Conservation (phyloP, 1,140 invertebrate genomes). For the Colletes latitarsis region DNA sequence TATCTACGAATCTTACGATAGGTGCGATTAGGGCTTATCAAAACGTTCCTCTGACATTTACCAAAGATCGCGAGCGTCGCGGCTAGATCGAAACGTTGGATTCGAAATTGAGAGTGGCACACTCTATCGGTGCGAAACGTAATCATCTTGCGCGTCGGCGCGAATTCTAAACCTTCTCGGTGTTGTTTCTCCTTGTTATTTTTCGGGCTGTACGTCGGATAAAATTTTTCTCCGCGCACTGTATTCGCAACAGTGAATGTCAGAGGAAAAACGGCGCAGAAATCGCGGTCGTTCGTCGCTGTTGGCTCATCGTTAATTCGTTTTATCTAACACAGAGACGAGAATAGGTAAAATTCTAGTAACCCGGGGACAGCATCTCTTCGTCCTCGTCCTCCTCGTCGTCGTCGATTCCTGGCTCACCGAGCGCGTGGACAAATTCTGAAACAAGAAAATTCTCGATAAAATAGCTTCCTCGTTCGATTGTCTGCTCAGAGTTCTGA, state of each 20-base stretch:
- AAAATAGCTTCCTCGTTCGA: neutral
- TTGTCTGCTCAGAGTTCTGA: too few species aligned
- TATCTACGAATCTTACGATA: conserved; percentile 24
- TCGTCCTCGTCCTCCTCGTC: conserved; percentile 90
- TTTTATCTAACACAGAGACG: conserved; percentile 61
- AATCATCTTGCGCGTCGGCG: conserved; percentile 29
- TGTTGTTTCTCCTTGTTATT: neutral
- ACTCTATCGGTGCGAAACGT: neutral
- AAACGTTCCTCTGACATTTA: conserved; percentile 29
- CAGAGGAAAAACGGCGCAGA: conserved; percentile 35
- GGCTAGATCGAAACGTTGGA: neutral
- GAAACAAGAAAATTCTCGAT: conserved; percentile 62
- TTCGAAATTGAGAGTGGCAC: conserved; percentile 7
- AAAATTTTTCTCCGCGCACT: neutral
- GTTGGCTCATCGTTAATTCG: conserved; percentile 39
- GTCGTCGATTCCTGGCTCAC: conserved; percentile 88
- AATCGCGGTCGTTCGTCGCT: conserved; percentile 16
- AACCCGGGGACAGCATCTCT: conserved; percentile 74
- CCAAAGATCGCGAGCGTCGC: conserved; percentile 1
- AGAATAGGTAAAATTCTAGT: conserved; percentile 67
- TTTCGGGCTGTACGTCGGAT: neutral
- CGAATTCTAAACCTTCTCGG: neutral
- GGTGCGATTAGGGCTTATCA: conserved; percentile 26
- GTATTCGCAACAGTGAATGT: conserved; percentile 40
- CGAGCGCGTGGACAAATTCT: conserved; percentile 93